Conservation (phyloP, 2,888 invertebrate genomes). For the Stenurella melanura region DNA sequence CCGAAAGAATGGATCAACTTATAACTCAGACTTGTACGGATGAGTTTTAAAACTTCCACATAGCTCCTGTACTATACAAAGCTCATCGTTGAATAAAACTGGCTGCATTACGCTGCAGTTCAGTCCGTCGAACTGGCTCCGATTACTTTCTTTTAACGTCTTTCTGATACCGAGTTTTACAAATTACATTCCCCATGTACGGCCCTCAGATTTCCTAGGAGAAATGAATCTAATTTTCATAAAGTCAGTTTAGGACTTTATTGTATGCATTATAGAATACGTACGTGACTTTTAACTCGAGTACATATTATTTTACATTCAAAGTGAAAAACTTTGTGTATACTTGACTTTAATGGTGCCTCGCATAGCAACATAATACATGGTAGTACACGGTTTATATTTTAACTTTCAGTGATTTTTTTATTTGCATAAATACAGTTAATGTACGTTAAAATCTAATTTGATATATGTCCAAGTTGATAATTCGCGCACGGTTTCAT, state of each 20-base stretch:
- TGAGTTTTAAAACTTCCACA: no score
- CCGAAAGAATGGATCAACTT: no score
- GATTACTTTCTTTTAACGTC: constrained; percentile 35
- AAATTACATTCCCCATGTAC: constrained; percentile 41
- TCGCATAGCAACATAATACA: not conserved
- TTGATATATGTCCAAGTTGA: no score
- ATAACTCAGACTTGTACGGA: no score
- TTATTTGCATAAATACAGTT: not conserved
- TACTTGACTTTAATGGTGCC: constrained; percentile 10
- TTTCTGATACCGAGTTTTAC: constrained; percentile 26
- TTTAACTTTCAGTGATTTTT: not conserved
- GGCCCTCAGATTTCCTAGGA: constrained; percentile 43
- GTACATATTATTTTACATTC: constrained; percentile 15
- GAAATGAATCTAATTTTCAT: constrained; percentile 42
- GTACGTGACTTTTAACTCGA: constrained; percentile 25
- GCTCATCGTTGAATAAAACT: not conserved
- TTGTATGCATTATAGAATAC: constrained; percentile 36
- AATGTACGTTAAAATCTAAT: no score
- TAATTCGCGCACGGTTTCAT: no score
- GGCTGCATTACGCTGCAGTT: constrained; percentile 20
- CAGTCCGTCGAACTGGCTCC: constrained; percentile 37
- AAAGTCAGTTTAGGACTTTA: constrained; percentile 42
- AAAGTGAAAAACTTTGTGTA: not conserved
- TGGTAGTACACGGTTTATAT: not conserved
- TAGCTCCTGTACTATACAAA: no score